Conservation (phyloP, 2,113 vertebrate species). For the Campylomormyrus tamandua region DNA sequence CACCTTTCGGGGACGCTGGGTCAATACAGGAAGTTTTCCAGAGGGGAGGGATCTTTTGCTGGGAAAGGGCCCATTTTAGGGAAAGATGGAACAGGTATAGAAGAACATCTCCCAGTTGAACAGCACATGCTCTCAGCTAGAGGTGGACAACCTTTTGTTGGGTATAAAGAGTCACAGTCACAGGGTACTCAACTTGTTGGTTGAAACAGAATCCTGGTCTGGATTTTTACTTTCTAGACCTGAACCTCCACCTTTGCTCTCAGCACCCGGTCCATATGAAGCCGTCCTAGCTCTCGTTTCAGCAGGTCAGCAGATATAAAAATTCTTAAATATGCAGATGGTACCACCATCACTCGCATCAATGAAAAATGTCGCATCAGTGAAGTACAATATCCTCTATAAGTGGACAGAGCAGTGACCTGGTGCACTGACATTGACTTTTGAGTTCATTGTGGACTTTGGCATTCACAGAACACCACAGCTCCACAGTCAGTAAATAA, state of each 20-base stretch:
- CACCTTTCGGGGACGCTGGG: background rate
- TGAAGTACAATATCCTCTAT: background rate
- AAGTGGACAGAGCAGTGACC: too few species aligned
- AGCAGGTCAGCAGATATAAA: background rate
- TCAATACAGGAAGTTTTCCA: background rate
- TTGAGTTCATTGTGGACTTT: too few species aligned
- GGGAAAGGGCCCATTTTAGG: background rate
- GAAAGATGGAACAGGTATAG: background rate
- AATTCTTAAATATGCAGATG: background rate
- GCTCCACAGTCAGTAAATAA: too few species aligned
- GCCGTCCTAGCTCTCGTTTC: background rate
- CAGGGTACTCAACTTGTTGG: too few species aligned
- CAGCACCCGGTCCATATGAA: background rate
- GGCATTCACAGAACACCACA: too few species aligned
- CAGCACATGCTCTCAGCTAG: background rate
- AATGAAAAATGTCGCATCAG: background rate
- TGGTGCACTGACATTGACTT: too few species aligned
- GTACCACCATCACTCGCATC: background rate
- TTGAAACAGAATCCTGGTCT: too few species aligned
- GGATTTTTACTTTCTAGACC: background rate
- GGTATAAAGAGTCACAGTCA: too few species aligned
- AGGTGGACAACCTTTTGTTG: background rate
- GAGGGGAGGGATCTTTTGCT: background rate
- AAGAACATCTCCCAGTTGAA: background rate
- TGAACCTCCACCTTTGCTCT: too few species aligned